These are phyloP conservation scores for Tetranychus urticae DNA, from an alignment of 1,140 invertebrate genomes.

Conservation along the genomic window DNA sequence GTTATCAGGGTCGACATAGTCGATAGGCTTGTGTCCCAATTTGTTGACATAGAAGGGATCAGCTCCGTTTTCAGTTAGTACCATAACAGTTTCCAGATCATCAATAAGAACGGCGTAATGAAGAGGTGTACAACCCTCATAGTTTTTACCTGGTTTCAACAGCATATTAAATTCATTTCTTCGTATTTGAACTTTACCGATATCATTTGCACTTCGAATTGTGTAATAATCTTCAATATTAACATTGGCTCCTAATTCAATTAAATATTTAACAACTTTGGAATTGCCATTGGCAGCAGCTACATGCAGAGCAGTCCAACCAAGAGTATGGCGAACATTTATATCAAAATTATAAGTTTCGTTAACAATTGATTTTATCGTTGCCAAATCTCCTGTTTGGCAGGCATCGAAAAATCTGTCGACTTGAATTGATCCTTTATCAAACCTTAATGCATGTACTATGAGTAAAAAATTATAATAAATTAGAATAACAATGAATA, in stretches of 20 bases:
- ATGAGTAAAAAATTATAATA: background rate
- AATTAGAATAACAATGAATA: background rate
- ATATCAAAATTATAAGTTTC: background rate
- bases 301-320: slow-evolving; percentile 62
- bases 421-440: background rate
- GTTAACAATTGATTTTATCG: background rate
- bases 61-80: slow-evolving; percentile 23
- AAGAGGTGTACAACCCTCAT: slow-evolving; percentile 59
- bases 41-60: slow-evolving; percentile 38
- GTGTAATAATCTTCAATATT: slow-evolving; percentile 54
- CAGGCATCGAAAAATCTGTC: background rate
- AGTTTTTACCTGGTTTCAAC: slow-evolving; percentile 45
- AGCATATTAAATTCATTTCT: slow-evolving; percentile 54
- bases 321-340: slow-evolving; percentile 30
- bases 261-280: slow-evolving; percentile 37
- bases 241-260: slow-evolving; percentile 48
- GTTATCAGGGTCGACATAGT: slow-evolving; percentile 36
- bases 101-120: slow-evolving; percentile 66
- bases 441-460: background rate
- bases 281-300: slow-evolving; percentile 49
- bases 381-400: background rate
- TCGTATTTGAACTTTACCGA: slow-evolving; percentile 31
- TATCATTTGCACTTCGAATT: slow-evolving; percentile 35
- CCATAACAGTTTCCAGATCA: slow-evolving; percentile 29
- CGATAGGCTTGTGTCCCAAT: slow-evolving; percentile 44